Base-by-base conservation (phyloP, 1,140 invertebrate genomes). In the Drosophila erecta region DNA sequence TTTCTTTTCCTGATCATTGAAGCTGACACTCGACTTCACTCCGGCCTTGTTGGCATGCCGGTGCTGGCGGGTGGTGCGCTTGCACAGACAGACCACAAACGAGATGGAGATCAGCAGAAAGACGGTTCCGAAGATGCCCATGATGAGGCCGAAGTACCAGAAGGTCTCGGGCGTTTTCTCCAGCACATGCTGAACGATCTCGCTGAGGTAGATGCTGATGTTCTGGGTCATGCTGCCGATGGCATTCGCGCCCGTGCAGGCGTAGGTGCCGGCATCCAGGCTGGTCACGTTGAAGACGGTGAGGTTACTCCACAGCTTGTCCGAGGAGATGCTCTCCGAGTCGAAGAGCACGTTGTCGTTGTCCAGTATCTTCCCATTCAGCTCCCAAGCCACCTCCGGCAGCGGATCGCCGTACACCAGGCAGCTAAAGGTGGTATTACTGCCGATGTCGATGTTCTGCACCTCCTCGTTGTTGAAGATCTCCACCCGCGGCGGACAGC, bases 1-100 rank as follows among this genome's bases (percentile, higher is more conserved):
- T 73, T 96, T 96, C 92, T 97, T 97, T 80, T 97, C 96, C 92
- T 97, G 96, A 58, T 97, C 96, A 17, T 95, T 96, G 85, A 96
- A 96, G 90, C 96, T 97, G 37, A 95, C 94, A 81, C 96, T 97
- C 1, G 95, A 94, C 87, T 95, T 95, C 15, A 96, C 93, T 5
- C 86, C 86, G n/a, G 89, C 80, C 65, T 95, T 95, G 74, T 95
- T 95, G 57, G 95, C 94, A 10, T 94, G 93, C 2, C 94, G 92
- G 47, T 94, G 93, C 57, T 87, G 90, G 0, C 91, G 77, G 0
- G 89, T 89, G 6, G 90, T 91, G 4, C 91, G 75, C 6, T 94
- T 93, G 65, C 94, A 95, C 8, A 95, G 89, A 69, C 95, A 95
- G 17, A 92, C 92, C 20, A 92, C 81, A 38, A 92, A 92, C 12